A percentile compares a stretch with the other conserved stretches of the same genome.
Conservation (phyloP, 2,888 invertebrate species). For the Leptura quadrifasciata region DNA sequence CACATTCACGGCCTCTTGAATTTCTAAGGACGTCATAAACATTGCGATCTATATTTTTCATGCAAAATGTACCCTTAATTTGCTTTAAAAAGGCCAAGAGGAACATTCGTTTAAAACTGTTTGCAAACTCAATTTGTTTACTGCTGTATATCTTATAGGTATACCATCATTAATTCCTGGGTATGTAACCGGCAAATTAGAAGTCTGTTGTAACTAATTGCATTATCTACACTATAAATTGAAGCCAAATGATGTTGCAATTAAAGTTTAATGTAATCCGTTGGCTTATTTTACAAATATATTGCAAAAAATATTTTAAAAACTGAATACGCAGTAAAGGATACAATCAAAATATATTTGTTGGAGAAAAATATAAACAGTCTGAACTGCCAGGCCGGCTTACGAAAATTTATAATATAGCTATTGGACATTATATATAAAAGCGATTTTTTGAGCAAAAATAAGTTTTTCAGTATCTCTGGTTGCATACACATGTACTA, state of each 20-base stretch:
- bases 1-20: neutral
- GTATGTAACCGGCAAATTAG: neutral
- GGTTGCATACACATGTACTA: too few species aligned
- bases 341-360: too few species aligned
- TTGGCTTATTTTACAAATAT: neutral
- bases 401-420: too few species aligned
- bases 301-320: neutral
- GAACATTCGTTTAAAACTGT: neutral
- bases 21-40: neutral
- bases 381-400: too few species aligned
- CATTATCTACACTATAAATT: neutral
- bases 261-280: neutral
- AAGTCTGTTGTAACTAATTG: neutral
- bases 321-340: too few species aligned
- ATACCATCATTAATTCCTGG: neutral
- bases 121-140: neutral
- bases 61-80: neutral
- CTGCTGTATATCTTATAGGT: neutral
- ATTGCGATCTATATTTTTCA: neutral
- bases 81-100: neutral
- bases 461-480: too few species aligned
- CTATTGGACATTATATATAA: too few species aligned
- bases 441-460: too few species aligned
- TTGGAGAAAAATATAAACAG: too few species aligned
- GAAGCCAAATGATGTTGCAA: neutral